These are phyloP conservation scores for Chiridota heheva DNA, from an alignment of 35 echinoderm and acorn worm genomes.

Conservation along the genomic window DNA sequence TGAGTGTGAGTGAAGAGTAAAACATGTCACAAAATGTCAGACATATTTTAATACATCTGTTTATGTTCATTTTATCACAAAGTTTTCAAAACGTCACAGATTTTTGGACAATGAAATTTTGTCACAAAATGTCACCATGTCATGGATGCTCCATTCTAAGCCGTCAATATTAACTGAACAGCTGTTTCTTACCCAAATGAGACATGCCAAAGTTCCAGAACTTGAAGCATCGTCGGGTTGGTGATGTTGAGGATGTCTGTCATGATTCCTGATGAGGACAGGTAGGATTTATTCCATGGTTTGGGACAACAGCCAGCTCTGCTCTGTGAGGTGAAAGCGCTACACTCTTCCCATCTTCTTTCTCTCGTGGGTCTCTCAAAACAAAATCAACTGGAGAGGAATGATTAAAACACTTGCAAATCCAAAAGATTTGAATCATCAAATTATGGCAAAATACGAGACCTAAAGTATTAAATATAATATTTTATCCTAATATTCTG, in stretches of 20 bases:
- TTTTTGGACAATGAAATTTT: no score
- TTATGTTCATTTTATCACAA: no score
- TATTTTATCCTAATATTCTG: no score
- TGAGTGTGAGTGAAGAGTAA: no score
- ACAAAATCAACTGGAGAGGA: constrained; percentile 91
- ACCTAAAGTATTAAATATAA: background rate
- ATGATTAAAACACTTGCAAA: background rate
- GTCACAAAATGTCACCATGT: no score
- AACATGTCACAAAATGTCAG: no score
- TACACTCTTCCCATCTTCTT: constrained; percentile 80
- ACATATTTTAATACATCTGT: no score
- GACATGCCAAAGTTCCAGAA: constrained; percentile 92
- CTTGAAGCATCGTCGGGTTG: constrained; percentile 96
- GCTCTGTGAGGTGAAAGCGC: constrained; percentile 69
- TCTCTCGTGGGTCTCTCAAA: constrained; percentile 91
- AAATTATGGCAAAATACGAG: background rate
- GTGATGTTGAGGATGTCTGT: constrained; percentile 73
- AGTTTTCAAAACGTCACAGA: no score
- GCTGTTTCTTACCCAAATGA: constrained; percentile 83
- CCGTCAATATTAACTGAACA: no score
- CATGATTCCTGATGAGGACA: constrained; percentile 35
- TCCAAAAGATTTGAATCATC: background rate
- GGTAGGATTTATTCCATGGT: constrained; percentile 93
- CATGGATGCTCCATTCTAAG: no score
- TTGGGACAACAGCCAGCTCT: constrained; percentile 93